Base-by-base conservation (phyloP, 2,888 invertebrate species). In the Eugnorisma glareosa region DNA sequence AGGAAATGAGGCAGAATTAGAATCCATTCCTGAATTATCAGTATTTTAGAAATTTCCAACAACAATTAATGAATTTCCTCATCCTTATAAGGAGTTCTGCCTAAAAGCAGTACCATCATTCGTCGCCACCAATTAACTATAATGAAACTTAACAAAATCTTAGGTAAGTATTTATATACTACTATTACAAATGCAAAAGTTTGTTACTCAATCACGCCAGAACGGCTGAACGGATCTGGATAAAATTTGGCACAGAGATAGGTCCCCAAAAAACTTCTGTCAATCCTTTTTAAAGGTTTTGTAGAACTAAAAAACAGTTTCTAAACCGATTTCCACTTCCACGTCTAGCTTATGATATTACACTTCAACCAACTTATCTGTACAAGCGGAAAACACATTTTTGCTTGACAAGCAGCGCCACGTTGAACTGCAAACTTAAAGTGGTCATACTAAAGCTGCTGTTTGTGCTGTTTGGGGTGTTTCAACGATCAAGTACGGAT, bases 1-100 rank as follows among this genome's bases (percentile, higher is more conserved):
- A 77, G 59, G 45, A 59, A 80, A 59, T 35, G 4, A 35, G 21
- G 35, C 43, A 43, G 37, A 70, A 37, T 54, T 18, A 77, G 4
- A 28, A 5, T 18, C 1, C 28, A 48, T 28, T 37, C 15, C 43
- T 54, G 28, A 69, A 54, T 45, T 28, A 51, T 35, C 24, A 8
- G 8, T 45, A 48, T 48, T 24, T n/a, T 78, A 67, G 6, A 31
- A 28, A 21, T 43, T 78, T 63, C n/a, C 24, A 7, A 35, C 11
- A 37, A 57, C 18, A 21, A 2, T 11, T 8, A 5, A 43, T 31
- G 24, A 71, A 13, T 21, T 48, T n/a, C 11, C 21, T 2, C 51
- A 35, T 48, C 7, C 21, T 3, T 37, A 28, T 21, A 48, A 31
- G 31, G 7, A 28, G 1, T 35, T 35, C 5, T 15, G 8, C 24